phyloP scores from a whole-genome alignment of 2,888 invertebrate genomes.

The Melieria picta region DNA sequence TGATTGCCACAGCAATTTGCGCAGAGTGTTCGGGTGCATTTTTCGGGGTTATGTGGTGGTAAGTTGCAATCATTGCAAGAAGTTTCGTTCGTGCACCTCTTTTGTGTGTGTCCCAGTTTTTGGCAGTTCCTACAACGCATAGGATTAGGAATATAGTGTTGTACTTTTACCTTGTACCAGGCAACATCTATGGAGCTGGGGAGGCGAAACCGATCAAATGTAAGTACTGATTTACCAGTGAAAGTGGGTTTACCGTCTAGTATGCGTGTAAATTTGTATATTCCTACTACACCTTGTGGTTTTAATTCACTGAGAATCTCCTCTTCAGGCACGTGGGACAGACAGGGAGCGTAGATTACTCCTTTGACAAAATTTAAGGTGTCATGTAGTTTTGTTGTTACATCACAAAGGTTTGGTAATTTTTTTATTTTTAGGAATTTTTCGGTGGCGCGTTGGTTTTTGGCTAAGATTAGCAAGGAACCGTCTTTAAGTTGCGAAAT shows the following conservation, averaged over 20 bases:
- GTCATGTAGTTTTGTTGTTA: no score
- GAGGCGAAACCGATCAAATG: conserved; percentile 17
- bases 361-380: neutral
- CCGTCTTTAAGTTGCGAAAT: no score
- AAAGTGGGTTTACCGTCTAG: neutral
- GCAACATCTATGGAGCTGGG: conserved; percentile 3
- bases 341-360: neutral
- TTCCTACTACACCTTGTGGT: conserved; percentile 12
- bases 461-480: no score
- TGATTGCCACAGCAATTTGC: conserved; percentile 15
- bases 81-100: conserved; percentile 5
- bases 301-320: conserved; percentile 29
- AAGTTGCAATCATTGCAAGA: neutral
- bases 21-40: conserved; percentile 17
- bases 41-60: conserved; percentile 12
- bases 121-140: conserved; percentile 22
- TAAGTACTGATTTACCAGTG: conserved; percentile 18
- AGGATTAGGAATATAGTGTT: conserved; percentile 8
- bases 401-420: no score
- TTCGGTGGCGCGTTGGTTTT: no score
- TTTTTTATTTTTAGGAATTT: no score
- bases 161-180: conserved; percentile 19
- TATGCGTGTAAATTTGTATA: neutral
- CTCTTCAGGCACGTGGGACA: conserved; percentile 21
- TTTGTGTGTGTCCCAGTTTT: conserved; percentile 18